Evolutionary conservation across 2,797 vertebrate genomes (phyloP).

Genomic region (Muscicapa comitata): DNA sequence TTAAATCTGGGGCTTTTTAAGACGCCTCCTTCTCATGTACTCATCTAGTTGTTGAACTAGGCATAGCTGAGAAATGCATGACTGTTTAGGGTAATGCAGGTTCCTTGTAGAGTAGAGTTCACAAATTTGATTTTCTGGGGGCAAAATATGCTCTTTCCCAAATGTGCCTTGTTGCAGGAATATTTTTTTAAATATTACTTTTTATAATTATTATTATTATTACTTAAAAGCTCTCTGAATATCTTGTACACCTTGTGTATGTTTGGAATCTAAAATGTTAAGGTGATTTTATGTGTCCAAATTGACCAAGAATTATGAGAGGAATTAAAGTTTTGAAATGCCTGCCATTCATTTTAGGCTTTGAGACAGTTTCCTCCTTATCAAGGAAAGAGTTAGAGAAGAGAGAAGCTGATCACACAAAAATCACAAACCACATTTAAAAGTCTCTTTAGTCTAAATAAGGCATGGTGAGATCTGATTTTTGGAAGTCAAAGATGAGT

Average conservation of each 20-base stretch:
- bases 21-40: not conserved
- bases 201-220: not conserved
- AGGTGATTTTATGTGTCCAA: not conserved
- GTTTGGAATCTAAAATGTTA: not conserved
- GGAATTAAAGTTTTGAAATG: not conserved
- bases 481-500: not conserved
- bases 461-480: not conserved
- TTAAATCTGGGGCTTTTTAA: not conserved
- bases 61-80: fast-evolving
- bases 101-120: not conserved
- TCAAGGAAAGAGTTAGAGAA: not conserved
- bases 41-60: not conserved
- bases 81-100: not conserved
- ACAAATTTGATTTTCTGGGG: not conserved
- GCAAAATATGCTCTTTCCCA: not conserved
- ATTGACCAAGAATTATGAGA: not conserved
- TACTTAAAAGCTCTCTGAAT: not conserved
- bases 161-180: not conserved
- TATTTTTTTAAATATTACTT: not conserved
- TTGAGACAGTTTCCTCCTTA: not conserved
- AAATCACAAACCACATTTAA: not conserved
- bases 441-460: not conserved
- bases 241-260: not conserved
- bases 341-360: not conserved
- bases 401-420: not conserved